Percentiles rank a stretch among this genome's conserved stretches.
These are phyloP conservation scores for Dicrurus megarhynchus DNA, from an alignment of 2,113 vertebrate genomes.

Conservation along the genomic window DNA sequence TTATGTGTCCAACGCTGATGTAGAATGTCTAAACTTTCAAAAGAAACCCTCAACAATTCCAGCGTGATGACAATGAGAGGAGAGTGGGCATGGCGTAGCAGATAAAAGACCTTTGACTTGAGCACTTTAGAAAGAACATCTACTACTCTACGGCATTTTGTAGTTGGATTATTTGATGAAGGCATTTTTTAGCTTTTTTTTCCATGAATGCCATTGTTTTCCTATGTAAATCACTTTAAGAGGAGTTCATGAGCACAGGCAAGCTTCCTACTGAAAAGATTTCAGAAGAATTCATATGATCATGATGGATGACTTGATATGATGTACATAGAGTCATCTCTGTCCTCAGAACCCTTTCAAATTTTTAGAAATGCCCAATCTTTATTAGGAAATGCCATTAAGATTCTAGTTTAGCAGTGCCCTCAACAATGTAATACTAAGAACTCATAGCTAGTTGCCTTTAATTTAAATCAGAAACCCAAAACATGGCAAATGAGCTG, in stretches of 20 bases:
- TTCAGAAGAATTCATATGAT: neutral
- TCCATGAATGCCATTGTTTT: neutral
- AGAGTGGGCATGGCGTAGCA: neutral
- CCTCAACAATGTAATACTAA: neutral
- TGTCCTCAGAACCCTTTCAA: neutral
- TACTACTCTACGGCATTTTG: neutral
- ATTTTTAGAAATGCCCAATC: neutral
- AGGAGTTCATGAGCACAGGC: neutral
- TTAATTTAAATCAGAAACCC: neutral
- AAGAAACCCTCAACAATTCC: neutral
- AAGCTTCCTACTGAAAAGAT: neutral
- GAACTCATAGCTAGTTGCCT: neutral
- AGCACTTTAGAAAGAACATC: neutral
- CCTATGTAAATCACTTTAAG: neutral
- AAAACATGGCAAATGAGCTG: neutral
- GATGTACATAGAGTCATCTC: neutral
- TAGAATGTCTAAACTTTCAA: neutral
- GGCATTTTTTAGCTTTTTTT: neutral
- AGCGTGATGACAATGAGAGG: neutral
- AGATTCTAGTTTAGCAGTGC: neutral
- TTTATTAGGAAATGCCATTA: neutral
- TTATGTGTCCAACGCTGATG: neutral
- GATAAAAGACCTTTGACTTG: neutral
- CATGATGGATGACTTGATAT: neutral
- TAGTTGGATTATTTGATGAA: neutral